phyloP scores from a whole-genome alignment of 2,888 invertebrate species.

The Urechis unicinctus region DNA sequence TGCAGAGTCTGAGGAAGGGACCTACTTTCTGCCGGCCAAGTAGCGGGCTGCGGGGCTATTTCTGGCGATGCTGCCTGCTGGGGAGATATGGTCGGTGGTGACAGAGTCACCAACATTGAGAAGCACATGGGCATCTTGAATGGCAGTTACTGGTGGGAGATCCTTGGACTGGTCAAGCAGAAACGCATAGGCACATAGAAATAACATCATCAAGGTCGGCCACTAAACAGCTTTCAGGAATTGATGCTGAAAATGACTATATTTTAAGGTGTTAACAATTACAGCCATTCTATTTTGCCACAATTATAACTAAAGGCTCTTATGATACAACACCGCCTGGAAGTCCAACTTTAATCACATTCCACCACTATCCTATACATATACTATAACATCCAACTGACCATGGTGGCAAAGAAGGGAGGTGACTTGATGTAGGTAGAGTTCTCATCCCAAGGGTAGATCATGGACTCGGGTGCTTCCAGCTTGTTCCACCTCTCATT shows the following conservation, averaged over 20 bases:
- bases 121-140: constrained; percentile 72
- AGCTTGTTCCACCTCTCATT: constrained; percentile 79
- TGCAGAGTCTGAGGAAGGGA: too few relatives aligned
- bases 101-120: constrained; percentile 84
- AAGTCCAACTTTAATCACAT: too few relatives aligned
- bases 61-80: constrained; percentile 93
- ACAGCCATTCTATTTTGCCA: too few relatives aligned
- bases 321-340: too few relatives aligned
- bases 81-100: constrained; percentile 97
- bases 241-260: too few relatives aligned
- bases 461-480: constrained; percentile 65
- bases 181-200: neutral
- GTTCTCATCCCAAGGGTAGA: constrained; percentile 83
- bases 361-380: too few relatives aligned
- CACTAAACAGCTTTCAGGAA: neutral
- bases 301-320: too few relatives aligned
- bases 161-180: constrained; percentile 50
- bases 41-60: constrained; percentile 83
- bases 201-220: neutral
- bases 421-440: constrained; percentile 96
- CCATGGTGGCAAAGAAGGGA: constrained; percentile 89
- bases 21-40: constrained; percentile 65
- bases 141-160: constrained; percentile 59
- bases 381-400: too few relatives aligned
- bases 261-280: too few relatives aligned